A percentile compares a stretch with the other conserved stretches of the same genome.
phyloP scores from a whole-genome alignment of 1,140 invertebrate genomes.

The Papilio xuthus region DNA sequence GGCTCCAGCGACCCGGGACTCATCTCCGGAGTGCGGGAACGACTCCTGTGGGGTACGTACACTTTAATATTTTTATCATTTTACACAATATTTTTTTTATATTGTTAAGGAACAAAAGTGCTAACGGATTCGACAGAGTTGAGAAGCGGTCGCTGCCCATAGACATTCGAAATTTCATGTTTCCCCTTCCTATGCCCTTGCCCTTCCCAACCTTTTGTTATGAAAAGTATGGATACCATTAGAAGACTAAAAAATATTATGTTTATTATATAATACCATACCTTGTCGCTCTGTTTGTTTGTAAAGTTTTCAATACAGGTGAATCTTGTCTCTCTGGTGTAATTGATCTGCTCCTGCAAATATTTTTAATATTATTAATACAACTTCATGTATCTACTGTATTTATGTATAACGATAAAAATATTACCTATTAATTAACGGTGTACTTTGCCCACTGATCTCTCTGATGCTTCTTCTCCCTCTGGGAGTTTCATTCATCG shows the following conservation, averaged over 20 bases:
- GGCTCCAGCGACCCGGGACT: conserved; percentile 60
- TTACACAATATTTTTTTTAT: no score
- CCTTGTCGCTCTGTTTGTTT: conserved; percentile 51
- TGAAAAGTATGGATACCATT: no score
- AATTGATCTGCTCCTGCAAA: conserved; percentile 52
- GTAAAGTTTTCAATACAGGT: conserved; percentile 49
- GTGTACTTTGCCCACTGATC: conserved; percentile 53
- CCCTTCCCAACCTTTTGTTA: no score
- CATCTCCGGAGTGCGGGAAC: conserved; percentile 64
- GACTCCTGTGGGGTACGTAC: conserved; percentile 46
- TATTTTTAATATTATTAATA: conserved; percentile 9
- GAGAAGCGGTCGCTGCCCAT: no score
- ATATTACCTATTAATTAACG: conserved; percentile 55
- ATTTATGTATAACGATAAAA: no score
- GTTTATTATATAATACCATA: conserved; percentile 37
- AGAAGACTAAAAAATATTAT: no score
- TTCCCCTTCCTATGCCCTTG: no score
- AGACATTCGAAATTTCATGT: no score
- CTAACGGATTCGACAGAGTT: no score
- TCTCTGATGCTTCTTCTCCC: conserved; percentile 57
- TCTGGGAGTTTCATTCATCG: conserved; percentile 57
- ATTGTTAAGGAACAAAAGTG: no score
- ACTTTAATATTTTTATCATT: background rate
- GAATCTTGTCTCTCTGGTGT: conserved; percentile 63
- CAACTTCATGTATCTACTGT: no score